phyloP scores from a whole-genome alignment of 2,888 invertebrate genomes.

The Bombyx huttoni region DNA sequence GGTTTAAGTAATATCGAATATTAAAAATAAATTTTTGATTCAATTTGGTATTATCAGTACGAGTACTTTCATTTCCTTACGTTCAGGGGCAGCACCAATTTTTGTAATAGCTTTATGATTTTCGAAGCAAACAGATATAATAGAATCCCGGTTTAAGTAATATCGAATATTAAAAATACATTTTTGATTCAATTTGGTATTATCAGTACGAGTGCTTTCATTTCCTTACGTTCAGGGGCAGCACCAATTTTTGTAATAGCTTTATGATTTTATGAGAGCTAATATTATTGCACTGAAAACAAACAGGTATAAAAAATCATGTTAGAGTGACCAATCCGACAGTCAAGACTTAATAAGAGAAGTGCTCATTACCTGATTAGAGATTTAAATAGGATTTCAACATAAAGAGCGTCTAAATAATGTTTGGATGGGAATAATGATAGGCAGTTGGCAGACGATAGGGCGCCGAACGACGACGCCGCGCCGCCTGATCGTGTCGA shows the following conservation, averaged over 20 bases:
- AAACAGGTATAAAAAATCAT: too few relatives aligned
- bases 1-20: slow-evolving; percentile 20
- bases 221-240: too few relatives aligned
- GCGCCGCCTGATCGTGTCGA: slow-evolving; percentile 42
- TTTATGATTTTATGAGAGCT: too few relatives aligned
- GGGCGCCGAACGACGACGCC: slow-evolving; percentile 60
- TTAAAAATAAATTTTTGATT: slow-evolving; percentile 11
- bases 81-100: too few relatives aligned
- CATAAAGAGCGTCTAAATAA: slow-evolving; percentile 10
- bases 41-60: slow-evolving; percentile 1
- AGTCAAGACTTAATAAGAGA: background rate
- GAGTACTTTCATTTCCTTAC: too few relatives aligned
- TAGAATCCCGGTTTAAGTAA: slow-evolving; percentile 38
- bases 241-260: too few relatives aligned
- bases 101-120: too few relatives aligned
- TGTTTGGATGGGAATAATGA: slow-evolving; percentile 35
- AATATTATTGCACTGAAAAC: too few relatives aligned
- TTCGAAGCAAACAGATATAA: slow-evolving; percentile 39
- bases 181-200: slow-evolving; percentile 6
- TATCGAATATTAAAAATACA: slow-evolving; percentile 11
- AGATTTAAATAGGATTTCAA: background rate
- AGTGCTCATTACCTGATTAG: slow-evolving; percentile 3
- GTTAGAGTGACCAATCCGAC: background rate
- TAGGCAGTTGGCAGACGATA: slow-evolving; percentile 56
- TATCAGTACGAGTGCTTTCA: background rate